These are phyloP conservation scores for Eidolon helvum DNA, from an alignment of 2,113 vertebrate genomes.

Conservation along the genomic window DNA sequence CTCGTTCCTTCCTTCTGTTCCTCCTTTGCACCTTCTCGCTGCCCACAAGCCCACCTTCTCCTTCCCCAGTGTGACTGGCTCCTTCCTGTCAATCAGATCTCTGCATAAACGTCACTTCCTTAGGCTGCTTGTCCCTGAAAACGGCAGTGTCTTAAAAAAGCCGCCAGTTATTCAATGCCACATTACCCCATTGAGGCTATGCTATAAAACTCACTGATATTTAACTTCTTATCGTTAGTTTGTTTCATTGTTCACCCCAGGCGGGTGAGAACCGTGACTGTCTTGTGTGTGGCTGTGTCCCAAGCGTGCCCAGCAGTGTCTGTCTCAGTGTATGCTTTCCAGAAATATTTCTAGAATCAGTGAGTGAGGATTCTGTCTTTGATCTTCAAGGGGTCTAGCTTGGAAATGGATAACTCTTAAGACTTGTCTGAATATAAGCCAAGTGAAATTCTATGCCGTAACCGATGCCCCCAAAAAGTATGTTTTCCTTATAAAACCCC, in stretches of 20 bases:
- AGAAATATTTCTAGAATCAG: not conserved
- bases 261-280: not conserved
- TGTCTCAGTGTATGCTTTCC: not conserved
- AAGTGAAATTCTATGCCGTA: not conserved
- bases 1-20: not conserved
- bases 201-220: not conserved
- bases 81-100: not conserved
- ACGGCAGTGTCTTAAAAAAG: not conserved
- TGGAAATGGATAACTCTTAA: not conserved
- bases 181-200: not conserved
- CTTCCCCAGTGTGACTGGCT: fast-evolving
- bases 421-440: not conserved
- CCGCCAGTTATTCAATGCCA: not conserved
- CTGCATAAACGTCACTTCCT: not conserved
- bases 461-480: not conserved
- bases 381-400: not conserved
- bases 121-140: not conserved
- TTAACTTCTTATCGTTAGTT: not conserved
- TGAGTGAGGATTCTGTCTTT: not conserved
- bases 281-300: not conserved
- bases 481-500: not conserved
- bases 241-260: not conserved
- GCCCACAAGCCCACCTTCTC: not conserved
- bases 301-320: too few species aligned
- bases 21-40: not conserved